A percentile compares a stretch with the other conserved stretches of the same genome.
Evolutionary conservation across 2,797 vertebrate species (phyloP).

Genomic region (Chromis chromis): DNA sequence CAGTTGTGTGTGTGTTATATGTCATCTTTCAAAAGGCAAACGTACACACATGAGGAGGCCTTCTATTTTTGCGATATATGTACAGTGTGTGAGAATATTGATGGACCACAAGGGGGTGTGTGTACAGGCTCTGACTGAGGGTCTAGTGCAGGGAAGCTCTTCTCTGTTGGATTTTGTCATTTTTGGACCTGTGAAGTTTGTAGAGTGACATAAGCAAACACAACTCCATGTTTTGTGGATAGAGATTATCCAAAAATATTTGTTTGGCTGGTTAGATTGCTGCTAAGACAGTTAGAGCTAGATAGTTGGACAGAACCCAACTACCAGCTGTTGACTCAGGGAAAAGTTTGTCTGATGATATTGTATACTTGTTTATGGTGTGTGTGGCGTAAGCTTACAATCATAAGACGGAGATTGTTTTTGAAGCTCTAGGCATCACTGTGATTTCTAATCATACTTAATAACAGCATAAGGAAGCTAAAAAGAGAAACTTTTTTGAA

Average conservation of each 20-base stretch:
- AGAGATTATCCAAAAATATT: conserved; percentile 60
- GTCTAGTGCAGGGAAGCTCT: conserved; percentile 63
- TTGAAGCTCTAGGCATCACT: conserved; percentile 79
- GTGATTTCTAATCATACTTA: conserved; percentile 79
- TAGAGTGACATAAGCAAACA: conserved; percentile 70
- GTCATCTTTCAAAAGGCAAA: conserved; percentile 38
- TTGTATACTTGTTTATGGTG: conserved; percentile 73
- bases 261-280: conserved; percentile 74
- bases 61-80: conserved; percentile 74
- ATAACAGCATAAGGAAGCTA: conserved; percentile 80
- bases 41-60: conserved; percentile 56
- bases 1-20: conserved; percentile 36
- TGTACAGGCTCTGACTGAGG: conserved; percentile 68
- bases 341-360: conserved; percentile 77
- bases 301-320: conserved; percentile 70
- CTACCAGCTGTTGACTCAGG: conserved; percentile 81
- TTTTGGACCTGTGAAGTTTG: conserved; percentile 80
- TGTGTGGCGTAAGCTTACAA: conserved; percentile 81
- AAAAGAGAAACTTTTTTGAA: conserved; percentile 53
- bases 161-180: conserved; percentile 54
- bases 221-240: conserved; percentile 62
- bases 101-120: conserved; percentile 81
- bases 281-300: conserved; percentile 77
- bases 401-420: conserved; percentile 80
- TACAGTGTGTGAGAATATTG: conserved; percentile 75